phyloP scores from a whole-genome alignment of 2,797 vertebrate species.

The Buceros bicornis region DNA sequence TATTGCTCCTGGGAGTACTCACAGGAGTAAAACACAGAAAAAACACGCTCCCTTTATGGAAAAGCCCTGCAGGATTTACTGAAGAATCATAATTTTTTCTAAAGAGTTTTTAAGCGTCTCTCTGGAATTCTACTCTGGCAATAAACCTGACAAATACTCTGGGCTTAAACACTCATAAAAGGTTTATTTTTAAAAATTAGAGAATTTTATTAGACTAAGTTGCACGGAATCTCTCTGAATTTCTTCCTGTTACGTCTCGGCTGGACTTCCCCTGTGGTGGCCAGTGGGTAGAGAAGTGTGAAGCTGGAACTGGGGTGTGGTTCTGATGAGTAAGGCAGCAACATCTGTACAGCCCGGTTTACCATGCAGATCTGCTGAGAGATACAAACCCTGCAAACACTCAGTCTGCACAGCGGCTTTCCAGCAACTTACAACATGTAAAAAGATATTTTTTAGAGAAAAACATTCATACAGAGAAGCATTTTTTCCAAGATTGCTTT shows the following conservation, averaged over 20 bases:
- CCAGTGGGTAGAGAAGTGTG: not conserved
- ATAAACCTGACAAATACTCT: not conserved
- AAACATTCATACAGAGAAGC: not conserved
- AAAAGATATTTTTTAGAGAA: not conserved
- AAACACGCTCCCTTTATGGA: not conserved
- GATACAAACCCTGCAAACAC: not conserved
- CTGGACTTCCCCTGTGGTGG: not conserved
- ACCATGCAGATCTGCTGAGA: not conserved
- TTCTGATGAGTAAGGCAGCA: not conserved
- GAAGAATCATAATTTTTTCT: not conserved
- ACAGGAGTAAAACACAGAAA: not conserved
- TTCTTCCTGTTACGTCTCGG: not conserved
- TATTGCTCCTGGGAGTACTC: not conserved
- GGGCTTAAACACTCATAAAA: not conserved
- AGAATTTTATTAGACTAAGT: not conserved
- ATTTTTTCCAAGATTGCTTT: not conserved
- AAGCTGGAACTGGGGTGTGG: not conserved
- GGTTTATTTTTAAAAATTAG: not conserved
- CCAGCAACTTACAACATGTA: not conserved
- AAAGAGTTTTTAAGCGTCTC: not conserved
- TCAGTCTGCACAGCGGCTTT: not conserved
- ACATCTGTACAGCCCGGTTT: not conserved
- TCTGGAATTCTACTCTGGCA: not conserved
- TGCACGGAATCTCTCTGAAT: not conserved
- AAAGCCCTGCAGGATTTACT: not conserved